These are phyloP conservation scores for Helicolenus hilgendorfi DNA, from an alignment of 2,797 vertebrate species.

Conservation along the genomic window DNA sequence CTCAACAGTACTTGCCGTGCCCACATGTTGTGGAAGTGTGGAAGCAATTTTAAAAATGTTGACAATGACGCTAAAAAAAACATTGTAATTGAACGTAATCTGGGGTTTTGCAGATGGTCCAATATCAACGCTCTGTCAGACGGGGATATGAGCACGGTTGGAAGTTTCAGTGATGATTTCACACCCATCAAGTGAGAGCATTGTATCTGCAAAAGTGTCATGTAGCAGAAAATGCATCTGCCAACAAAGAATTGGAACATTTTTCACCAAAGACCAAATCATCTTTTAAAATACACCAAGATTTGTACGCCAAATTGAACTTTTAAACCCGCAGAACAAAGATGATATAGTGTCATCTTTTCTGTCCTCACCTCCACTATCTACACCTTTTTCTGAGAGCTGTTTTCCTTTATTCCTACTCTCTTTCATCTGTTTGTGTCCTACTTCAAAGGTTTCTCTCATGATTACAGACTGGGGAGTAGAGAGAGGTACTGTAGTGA, in stretches of 20 bases:
- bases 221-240: neutral
- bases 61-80: neutral
- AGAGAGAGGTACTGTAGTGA: conserved; percentile 10
- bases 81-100: neutral
- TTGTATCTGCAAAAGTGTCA: neutral
- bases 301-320: neutral
- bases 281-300: neutral
- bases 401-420: conserved; percentile 3
- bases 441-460: conserved; percentile 53
- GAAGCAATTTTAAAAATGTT: neutral
- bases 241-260: neutral
- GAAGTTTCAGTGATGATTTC: neutral
- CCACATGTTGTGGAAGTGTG: neutral
- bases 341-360: neutral
- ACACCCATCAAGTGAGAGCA: neutral
- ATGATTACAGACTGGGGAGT: conserved; percentile 38
- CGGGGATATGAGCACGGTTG: neutral
- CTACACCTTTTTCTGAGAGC: neutral
- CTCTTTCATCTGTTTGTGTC: conserved; percentile 53
- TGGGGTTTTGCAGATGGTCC: neutral
- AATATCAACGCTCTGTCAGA: neutral
- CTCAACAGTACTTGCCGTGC: neutral
- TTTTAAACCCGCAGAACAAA: neutral
- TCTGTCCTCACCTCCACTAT: neutral
- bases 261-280: neutral